Conservation (phyloP, 1,140 invertebrate species). For the Drosophila equinoxialis region DNA sequence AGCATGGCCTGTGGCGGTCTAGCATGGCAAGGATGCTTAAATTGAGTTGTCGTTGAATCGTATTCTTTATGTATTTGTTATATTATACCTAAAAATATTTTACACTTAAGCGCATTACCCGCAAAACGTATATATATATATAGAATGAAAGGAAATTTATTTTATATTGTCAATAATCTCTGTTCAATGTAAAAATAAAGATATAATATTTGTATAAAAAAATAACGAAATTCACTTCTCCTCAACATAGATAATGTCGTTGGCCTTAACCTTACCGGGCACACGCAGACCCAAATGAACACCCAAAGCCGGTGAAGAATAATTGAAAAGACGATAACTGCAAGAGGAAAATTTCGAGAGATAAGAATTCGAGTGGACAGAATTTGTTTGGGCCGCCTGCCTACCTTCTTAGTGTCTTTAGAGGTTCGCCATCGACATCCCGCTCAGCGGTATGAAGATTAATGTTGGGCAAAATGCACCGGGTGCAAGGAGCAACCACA, state of each 20-base stretch:
- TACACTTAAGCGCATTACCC: slow-evolving; percentile 26
- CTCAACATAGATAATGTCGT: slow-evolving; percentile 74
- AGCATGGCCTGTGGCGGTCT: slow-evolving; percentile 94
- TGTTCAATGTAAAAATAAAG: slow-evolving; percentile 68
- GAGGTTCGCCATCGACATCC: slow-evolving; percentile 84
- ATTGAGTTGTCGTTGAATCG: slow-evolving; percentile 18
- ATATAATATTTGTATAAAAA: slow-evolving; percentile 37
- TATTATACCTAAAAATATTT: slow-evolving; percentile 26
- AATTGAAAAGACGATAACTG: slow-evolving; percentile 70
- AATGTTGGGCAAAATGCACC: slow-evolving; percentile 86
- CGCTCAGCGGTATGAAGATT: slow-evolving; percentile 85
- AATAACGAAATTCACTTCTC: slow-evolving; percentile 36
- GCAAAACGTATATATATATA: slow-evolving; percentile 43
- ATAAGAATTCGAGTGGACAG: background rate
- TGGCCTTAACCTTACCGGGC: slow-evolving; percentile 58
- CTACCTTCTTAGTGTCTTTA: slow-evolving; percentile 84
- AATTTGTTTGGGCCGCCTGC: no score
- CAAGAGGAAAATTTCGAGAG: background rate
- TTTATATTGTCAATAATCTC: slow-evolving; percentile 59
- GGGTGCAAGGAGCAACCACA: slow-evolving; percentile 80
- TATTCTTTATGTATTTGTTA: slow-evolving; percentile 53
- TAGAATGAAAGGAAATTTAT: slow-evolving; percentile 22
- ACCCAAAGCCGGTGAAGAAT: slow-evolving; percentile 70
- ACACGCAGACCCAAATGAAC: slow-evolving; percentile 74
- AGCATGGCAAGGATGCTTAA: slow-evolving; percentile 89